These are phyloP conservation scores for Heterochromis multidens DNA, from an alignment of 2,113 vertebrate genomes.

Conservation along the genomic window DNA sequence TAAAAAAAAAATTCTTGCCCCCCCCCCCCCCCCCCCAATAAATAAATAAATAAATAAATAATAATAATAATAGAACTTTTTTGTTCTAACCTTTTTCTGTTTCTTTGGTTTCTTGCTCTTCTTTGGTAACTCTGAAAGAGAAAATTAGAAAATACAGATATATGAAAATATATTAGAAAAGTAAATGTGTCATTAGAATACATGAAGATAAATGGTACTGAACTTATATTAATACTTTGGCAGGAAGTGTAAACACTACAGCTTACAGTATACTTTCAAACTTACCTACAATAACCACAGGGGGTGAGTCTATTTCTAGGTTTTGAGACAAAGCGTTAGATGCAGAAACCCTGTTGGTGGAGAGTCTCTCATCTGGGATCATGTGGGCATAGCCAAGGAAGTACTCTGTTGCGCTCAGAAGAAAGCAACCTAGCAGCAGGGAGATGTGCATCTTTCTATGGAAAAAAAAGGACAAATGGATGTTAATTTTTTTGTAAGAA, in stretches of 20 bases:
- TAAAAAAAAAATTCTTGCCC: no score
- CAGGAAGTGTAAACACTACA: neutral
- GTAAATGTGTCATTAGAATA: neutral
- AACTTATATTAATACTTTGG: neutral
- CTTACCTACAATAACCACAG: conserved; percentile 72
- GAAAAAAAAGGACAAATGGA: neutral
- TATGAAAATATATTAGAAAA: neutral
- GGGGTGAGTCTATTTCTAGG: conserved; percentile 5
- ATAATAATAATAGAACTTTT: neutral
- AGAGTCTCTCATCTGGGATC: conserved; percentile 55
- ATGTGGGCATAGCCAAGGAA: conserved; percentile 61
- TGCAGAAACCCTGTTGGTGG: conserved; percentile 28
- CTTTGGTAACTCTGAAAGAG: conserved; percentile 66
- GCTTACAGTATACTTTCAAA: neutral
- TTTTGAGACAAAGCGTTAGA: conserved; percentile 13
- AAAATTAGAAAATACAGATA: neutral
- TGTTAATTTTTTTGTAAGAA: neutral
- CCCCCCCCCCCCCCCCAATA: no score
- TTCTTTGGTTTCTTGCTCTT: conserved; percentile 65
- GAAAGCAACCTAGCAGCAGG: conserved; percentile 59
- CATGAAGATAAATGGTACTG: neutral
- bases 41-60: no score
- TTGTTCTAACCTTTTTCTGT: conserved; percentile 51
- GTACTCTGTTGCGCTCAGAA: conserved; percentile 44
- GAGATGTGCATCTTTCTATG: conserved; percentile 58